Evolutionary conservation across 2,797 vertebrate species (phyloP).

Genomic region (Acanthopagrus latus): DNA sequence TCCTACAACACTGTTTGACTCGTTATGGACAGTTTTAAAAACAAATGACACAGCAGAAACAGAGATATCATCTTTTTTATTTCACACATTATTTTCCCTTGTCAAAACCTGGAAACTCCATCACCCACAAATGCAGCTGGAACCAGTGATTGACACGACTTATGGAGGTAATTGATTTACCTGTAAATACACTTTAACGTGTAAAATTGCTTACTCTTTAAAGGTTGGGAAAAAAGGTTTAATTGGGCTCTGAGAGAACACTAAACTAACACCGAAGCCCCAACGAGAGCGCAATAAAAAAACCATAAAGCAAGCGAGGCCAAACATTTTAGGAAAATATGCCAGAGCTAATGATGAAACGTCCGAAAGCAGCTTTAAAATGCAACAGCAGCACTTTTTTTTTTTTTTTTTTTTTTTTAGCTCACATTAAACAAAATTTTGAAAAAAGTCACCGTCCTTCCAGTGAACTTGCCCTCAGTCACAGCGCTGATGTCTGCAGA

Average conservation of each 20-base stretch:
- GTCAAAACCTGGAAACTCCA: too few species aligned
- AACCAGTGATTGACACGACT: too few species aligned
- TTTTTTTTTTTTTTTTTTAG: too few species aligned
- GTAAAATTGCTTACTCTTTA: not conserved
- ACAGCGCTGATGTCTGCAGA: slow-evolving; percentile 4
- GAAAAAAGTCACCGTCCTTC: slow-evolving; percentile 40
- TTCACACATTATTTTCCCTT: too few species aligned
- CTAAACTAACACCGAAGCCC: slow-evolving; percentile 9
- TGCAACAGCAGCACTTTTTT: slow-evolving; percentile 33
- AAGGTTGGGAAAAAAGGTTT: slow-evolving; percentile 5
- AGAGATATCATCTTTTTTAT: too few species aligned
- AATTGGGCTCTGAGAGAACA: not conserved
- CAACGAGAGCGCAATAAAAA: not conserved
- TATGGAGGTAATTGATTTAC: too few species aligned
- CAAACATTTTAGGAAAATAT: slow-evolving; percentile 16
- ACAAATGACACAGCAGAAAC: too few species aligned
- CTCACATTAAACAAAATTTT: too few species aligned
- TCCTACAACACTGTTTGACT: too few species aligned
- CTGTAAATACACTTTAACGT: too few species aligned
- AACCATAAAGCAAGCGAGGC: not conserved
- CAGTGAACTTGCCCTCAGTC: slow-evolving; percentile 42
- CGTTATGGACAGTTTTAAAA: too few species aligned
- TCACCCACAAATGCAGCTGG: too few species aligned
- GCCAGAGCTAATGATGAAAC: slow-evolving; percentile 40
- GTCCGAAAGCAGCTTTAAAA: slow-evolving; percentile 38